phyloP scores from a whole-genome alignment of 2,888 invertebrate genomes.

The Cremastobaeus sp. region DNA sequence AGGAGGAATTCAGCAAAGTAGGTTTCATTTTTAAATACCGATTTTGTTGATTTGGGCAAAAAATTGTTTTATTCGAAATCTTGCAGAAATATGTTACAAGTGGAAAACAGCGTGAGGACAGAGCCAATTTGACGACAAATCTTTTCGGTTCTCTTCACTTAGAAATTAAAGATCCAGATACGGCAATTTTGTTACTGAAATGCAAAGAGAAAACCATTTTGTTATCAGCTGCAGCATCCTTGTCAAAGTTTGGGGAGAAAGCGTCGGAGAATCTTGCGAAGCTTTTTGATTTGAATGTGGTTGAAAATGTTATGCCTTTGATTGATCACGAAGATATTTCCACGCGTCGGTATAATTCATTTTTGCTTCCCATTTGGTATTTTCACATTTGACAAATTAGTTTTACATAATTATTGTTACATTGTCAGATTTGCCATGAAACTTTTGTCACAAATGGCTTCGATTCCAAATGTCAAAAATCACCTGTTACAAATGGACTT shows the following conservation, averaged over 20 bases:
- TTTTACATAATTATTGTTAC: not conserved
- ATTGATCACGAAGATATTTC: constrained; percentile 70
- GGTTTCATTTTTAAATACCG: constrained; percentile 2
- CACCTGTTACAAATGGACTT: constrained; percentile 77
- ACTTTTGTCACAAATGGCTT: constrained; percentile 80
- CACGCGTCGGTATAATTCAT: constrained; percentile 72
- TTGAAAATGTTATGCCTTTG: constrained; percentile 66
- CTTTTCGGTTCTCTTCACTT: constrained; percentile 67
- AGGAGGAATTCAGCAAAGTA: constrained; percentile 31
- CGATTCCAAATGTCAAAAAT: constrained; percentile 79
- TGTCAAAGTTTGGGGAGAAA: constrained; percentile 79
- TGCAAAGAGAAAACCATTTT: constrained; percentile 74
- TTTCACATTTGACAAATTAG: too few relatives aligned
- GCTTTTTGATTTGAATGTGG: constrained; percentile 69
- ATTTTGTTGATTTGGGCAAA: too few relatives aligned
- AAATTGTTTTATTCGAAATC: not conserved
- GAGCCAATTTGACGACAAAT: constrained; percentile 48
- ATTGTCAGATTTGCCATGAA: constrained; percentile 79
- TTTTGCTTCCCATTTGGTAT: too few relatives aligned
- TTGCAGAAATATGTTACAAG: constrained; percentile 62
- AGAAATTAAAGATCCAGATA: constrained; percentile 68
- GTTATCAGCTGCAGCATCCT: constrained; percentile 77
- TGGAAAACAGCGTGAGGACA: constrained; percentile 64
- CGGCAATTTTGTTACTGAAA: constrained; percentile 69
- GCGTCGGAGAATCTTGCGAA: constrained; percentile 64